Percentiles rank a stretch among this genome's conserved stretches.
Conservation (phyloP, 2,113 vertebrate species). For the Rhinolophus sinicus region DNA sequence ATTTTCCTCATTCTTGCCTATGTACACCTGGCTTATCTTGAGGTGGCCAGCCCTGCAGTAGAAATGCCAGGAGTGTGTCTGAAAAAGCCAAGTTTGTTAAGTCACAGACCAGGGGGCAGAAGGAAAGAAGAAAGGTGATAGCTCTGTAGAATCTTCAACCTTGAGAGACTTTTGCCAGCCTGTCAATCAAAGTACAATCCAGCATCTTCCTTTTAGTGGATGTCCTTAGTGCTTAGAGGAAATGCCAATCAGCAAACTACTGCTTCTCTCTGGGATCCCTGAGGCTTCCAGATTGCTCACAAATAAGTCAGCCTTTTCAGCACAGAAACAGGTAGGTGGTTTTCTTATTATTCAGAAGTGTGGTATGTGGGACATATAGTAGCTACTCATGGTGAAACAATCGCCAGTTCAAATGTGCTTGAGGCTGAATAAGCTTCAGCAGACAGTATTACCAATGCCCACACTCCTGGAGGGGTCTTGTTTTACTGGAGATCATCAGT, state of each 20-base stretch:
- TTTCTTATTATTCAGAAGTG: slow-evolving; percentile 63
- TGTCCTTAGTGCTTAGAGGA: slow-evolving; percentile 59
- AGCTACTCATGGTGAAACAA: slow-evolving; percentile 47
- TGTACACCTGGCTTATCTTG: not conserved
- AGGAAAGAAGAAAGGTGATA: not conserved
- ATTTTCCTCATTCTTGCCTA: not conserved
- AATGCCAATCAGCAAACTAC: slow-evolving; percentile 57
- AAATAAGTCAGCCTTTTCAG: slow-evolving; percentile 36
- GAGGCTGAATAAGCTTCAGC: not conserved
- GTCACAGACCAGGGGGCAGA: not conserved
- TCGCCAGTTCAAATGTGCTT: slow-evolving; percentile 41
- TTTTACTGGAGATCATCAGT: slow-evolving; percentile 12
- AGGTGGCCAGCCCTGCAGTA: not conserved
- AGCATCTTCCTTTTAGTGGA: slow-evolving; percentile 27
- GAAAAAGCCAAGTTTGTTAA: slow-evolving; percentile 1
- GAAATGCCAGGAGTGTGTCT: not conserved
- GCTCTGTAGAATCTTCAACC: slow-evolving; percentile 36
- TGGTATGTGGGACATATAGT: not conserved
- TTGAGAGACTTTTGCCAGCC: slow-evolving; percentile 37
- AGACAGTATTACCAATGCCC: not conserved
- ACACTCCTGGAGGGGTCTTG: not conserved
- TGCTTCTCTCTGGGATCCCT: slow-evolving; percentile 22
- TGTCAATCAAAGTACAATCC: slow-evolving; percentile 26
- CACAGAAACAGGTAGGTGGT: slow-evolving; percentile 53
- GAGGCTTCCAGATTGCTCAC: slow-evolving; percentile 31